phyloP scores from a whole-genome alignment of 2,113 vertebrate species.

The Myocastor coypus region DNA sequence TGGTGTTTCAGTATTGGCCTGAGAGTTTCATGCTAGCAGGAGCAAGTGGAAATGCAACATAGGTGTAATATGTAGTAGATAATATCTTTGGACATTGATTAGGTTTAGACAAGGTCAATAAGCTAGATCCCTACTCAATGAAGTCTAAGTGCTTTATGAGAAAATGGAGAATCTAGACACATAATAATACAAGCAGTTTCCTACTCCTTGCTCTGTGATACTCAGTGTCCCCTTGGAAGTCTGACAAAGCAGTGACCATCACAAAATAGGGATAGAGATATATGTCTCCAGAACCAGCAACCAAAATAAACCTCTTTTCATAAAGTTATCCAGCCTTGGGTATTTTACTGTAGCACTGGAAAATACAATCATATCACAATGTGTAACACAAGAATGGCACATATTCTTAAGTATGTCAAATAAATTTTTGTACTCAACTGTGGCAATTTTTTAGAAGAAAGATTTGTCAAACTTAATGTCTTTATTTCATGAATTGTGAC shows the following conservation, averaged over 20 bases:
- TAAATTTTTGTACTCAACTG: neutral
- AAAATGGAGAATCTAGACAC: neutral
- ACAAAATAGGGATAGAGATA: accelerated
- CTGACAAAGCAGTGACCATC: neutral
- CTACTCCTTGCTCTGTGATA: neutral
- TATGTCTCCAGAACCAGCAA: neutral
- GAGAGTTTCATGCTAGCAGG: neutral
- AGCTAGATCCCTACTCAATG: neutral
- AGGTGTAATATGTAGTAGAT: neutral
- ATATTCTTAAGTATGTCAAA: neutral
- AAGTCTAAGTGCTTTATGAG: neutral
- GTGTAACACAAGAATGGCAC: neutral
- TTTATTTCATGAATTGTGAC: neutral
- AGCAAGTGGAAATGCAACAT: neutral
- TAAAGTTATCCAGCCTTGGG: neutral
- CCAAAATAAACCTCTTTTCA: neutral
- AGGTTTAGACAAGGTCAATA: neutral
- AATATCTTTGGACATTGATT: neutral
- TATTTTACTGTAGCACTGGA: neutral
- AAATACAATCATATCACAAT: neutral
- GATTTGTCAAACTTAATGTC: neutral
- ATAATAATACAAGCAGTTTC: neutral
- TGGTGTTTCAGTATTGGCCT: neutral
- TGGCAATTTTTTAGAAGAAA: neutral
- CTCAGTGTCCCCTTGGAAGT: neutral